Evolutionary conservation across 2,113 vertebrate species (phyloP).

Genomic region (Deroptyus accipitrinus): DNA sequence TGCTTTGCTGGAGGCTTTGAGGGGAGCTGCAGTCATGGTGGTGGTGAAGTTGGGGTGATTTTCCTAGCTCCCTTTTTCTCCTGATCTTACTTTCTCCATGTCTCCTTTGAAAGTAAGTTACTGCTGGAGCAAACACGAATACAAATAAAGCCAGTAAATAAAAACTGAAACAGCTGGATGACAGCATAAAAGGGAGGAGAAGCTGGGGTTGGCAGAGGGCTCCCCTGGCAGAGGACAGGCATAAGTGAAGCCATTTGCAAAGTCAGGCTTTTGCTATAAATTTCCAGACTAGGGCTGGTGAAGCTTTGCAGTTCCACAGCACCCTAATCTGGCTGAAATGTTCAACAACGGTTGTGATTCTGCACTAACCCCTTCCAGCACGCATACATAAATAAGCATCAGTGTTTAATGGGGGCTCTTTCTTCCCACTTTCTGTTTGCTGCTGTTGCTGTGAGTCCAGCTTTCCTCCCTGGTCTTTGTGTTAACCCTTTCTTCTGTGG

Average conservation of each 20-base stretch:
- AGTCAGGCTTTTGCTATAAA: constrained; percentile 5
- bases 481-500: constrained; percentile 2
- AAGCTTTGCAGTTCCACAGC: neutral
- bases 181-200: constrained; percentile 1
- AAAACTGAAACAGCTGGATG: constrained; percentile 26
- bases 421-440: neutral
- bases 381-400: neutral
- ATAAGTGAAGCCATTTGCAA: neutral
- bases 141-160: constrained; percentile 23
- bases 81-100: neutral
- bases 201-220: neutral
- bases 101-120: neutral
- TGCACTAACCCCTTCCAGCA: neutral
- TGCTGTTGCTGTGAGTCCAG: neutral
- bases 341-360: neutral
- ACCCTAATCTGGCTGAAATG: neutral
- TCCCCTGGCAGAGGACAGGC: neutral
- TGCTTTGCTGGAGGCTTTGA: neutral
- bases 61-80: neutral
- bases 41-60: neutral
- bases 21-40: neutral
- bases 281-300: neutral
- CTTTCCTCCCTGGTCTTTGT: neutral
- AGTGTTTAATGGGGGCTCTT: neutral
- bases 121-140: neutral